Evolutionary conservation across 2,888 invertebrate genomes (phyloP), one percentile per base, ranked within the genome.

Genomic region (Plutella xylostella): DNA sequence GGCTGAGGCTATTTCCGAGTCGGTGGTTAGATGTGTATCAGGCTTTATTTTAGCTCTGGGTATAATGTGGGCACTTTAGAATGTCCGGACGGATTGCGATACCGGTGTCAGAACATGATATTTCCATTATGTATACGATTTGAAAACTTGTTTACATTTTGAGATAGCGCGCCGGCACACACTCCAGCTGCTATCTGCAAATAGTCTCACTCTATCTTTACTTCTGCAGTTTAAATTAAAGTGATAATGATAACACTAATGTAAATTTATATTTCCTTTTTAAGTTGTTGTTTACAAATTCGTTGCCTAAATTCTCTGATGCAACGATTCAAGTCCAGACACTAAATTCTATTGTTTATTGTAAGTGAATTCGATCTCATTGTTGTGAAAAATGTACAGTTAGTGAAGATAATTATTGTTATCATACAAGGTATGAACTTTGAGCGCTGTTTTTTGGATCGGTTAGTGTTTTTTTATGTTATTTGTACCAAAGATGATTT

Each of bases 91-190:
- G 83, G 78, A 77, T 68, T 73, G 78, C 74, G 80, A 82, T 82
- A 80, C 72, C 78, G 77, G 76, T 78, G 78, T 79, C 78, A 74
- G 78, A 80, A 83, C 82, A 83, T 78, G 82, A 80, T 82, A 82
- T 82, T 82, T 78, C 82, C 83, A 83, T 83, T 82, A 83, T 77
- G 82, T 82, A 82, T 83, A 83, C 82, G 80, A 83, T 82, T 80
- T 78, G 78, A 83, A 75, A 72, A 72, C 74, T 75, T 76, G 75
- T 82, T 80, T 80, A 82, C 79, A 77, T 71, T 73, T 75, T 77
- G 77, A 82, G 80, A 82, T 80, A 78, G 70, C 34, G 20, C 34
- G 43, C 30, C 42, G 39, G 44, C 30, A 17, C n/a, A n/a, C n/a
- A n/a, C n/a, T n/a, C n/a, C n/a, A n/a, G n/a, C n/a, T n/a, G n/a